A percentile compares a stretch with the other conserved stretches of the same genome.
Conservation (phyloP, 1,140 invertebrate genomes). For the Drosophila suzukii region DNA sequence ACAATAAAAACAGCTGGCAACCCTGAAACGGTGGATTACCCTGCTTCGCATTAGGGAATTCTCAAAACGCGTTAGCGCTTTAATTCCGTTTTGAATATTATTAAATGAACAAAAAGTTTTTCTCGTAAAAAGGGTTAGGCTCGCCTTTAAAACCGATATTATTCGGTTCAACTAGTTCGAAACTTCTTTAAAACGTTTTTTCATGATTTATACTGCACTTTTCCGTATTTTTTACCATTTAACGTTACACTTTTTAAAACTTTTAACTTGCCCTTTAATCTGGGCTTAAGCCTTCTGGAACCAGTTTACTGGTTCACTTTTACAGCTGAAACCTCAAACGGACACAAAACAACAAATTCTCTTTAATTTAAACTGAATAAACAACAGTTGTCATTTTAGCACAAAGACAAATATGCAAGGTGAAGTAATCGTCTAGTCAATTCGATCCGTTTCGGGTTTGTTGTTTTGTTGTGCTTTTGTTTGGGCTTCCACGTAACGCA, state of each 20-base stretch:
- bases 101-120: no score
- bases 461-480: conserved; percentile 1
- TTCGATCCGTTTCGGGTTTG: conserved; percentile 11
- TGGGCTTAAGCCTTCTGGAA: background rate
- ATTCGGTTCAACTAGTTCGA: no score
- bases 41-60: conserved; percentile 5
- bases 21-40: conserved; percentile 15
- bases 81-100: background rate
- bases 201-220: no score
- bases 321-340: background rate
- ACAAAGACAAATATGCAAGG: background rate
- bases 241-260: background rate
- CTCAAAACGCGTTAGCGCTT: conserved; percentile 19
- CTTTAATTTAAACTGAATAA: conserved; percentile 28
- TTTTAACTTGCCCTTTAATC: background rate
- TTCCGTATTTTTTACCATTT: no score
- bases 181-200: no score
- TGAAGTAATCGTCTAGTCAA: conserved; percentile 2
- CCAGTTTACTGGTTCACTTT: conserved; percentile 4
- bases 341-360: background rate
- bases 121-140: no score
- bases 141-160: no score
- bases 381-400: background rate
- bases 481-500: conserved; percentile 14
- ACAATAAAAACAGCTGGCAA: conserved; percentile 11